A percentile compares a stretch with the other conserved stretches of the same genome.
Conservation (phyloP, 1,140 invertebrate genomes). For the Heliothis virescens region DNA sequence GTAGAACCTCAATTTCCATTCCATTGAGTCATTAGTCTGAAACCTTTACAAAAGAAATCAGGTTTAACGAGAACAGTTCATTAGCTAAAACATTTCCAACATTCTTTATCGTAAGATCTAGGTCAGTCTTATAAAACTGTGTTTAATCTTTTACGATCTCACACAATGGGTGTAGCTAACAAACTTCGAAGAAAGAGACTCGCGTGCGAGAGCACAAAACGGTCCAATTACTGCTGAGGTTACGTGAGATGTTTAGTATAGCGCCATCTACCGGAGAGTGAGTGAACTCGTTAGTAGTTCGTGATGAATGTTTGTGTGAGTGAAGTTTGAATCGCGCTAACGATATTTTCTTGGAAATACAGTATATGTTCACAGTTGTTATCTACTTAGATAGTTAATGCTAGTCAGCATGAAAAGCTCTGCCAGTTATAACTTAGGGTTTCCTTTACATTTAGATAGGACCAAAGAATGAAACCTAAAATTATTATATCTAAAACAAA, state of each 20-base stretch:
- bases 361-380: too few species aligned
- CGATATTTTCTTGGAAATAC: neutral
- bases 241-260: constrained; percentile 28
- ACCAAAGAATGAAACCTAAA: too few species aligned
- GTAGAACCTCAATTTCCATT: too few species aligned
- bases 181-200: constrained; percentile 37
- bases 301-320: neutral
- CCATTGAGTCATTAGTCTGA: too few species aligned
- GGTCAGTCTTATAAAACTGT: constrained; percentile 30
- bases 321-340: neutral
- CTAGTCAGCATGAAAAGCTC: too few species aligned
- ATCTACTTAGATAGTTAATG: too few species aligned
- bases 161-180: constrained; percentile 41
- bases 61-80: neutral
- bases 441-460: too few species aligned
- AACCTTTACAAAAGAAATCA: neutral
- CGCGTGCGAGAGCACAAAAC: constrained; percentile 28
- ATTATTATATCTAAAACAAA: too few species aligned
- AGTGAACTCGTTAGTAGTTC: neutral
- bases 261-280: constrained; percentile 5
- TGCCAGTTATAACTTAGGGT: too few species aligned
- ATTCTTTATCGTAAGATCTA: constrained; percentile 37
- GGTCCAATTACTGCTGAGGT: constrained; percentile 41
- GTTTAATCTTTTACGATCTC: constrained; percentile 33
- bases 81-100: neutral